Conservation (phyloP, 2,888 invertebrate genomes). For the Archaeoteleia sp. region DNA sequence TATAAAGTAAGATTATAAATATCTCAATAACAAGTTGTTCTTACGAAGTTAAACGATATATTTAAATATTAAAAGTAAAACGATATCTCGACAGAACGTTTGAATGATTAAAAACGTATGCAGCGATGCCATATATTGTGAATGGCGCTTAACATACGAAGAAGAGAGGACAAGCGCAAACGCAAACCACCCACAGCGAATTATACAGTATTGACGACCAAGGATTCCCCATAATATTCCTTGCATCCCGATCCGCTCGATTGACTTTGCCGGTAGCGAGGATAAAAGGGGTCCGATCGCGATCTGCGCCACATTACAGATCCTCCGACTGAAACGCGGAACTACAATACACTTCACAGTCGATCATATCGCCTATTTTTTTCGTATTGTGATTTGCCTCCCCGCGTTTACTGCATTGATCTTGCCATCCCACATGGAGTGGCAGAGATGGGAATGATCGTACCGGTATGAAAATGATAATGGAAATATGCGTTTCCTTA, state of each 20-base stretch:
- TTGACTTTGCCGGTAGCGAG: slow-evolving; percentile 47
- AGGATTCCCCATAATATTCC: slow-evolving; percentile 51
- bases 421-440: neutral
- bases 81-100: slow-evolving; percentile 13
- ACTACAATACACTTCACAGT: slow-evolving; percentile 20
- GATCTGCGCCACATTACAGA: slow-evolving; percentile 34
- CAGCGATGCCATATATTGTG: slow-evolving; percentile 11
- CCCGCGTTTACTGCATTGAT: neutral
- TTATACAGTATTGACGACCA: slow-evolving; percentile 59
- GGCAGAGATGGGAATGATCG: neutral
- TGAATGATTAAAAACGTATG: slow-evolving; percentile 11
- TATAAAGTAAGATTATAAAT: too few relatives aligned
- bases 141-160: slow-evolving; percentile 41
- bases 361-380: slow-evolving; percentile 25
- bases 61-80: slow-evolving; percentile 10
- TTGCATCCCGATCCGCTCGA: slow-evolving; percentile 54
- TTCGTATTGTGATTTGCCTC: slow-evolving; percentile 12
- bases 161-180: slow-evolving; percentile 47
- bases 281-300: slow-evolving; percentile 35
- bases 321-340: slow-evolving; percentile 32
- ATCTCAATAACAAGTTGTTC: too few relatives aligned
- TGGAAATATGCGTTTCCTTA: slow-evolving; percentile 6
- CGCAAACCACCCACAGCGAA: slow-evolving; percentile 64
- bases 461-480: slow-evolving; percentile 9
- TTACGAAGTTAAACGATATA: too few relatives aligned